Evolutionary conservation across 2,113 vertebrate genomes (phyloP).

Genomic region (Aspiorhynchus laticeps): DNA sequence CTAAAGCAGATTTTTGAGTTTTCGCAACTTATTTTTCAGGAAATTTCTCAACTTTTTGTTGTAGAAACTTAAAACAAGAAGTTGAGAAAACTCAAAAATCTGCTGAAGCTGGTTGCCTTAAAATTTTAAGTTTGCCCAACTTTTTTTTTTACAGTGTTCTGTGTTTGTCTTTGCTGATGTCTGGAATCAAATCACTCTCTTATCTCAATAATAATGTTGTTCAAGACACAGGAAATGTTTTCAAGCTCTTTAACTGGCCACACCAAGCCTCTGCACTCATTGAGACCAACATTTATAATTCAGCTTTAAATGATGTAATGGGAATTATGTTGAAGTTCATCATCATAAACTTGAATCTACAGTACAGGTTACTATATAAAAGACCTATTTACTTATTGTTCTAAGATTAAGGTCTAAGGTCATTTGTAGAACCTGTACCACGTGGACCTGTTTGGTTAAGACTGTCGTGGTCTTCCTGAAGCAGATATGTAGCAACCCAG

Average conservation of each 20-base stretch:
- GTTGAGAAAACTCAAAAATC: too few species aligned
- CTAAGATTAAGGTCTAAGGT: neutral
- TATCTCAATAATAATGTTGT: constrained; percentile 21
- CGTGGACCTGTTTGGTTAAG: neutral
- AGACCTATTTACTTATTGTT: neutral
- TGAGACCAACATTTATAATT: neutral
- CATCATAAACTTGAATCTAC: neutral
- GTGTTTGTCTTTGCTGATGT: neutral
- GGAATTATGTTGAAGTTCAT: neutral
- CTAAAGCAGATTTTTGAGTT: too few species aligned
- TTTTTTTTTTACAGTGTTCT: too few species aligned
- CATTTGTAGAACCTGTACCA: neutral
- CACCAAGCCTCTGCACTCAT: neutral
- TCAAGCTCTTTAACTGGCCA: constrained; percentile 1
- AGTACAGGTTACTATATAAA: neutral
- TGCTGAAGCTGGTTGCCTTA: too few species aligned
- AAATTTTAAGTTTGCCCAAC: too few species aligned
- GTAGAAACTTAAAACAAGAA: too few species aligned
- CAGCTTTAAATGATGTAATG: neutral
- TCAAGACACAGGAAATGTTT: constrained; percentile 24
- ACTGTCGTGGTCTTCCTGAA: neutral
- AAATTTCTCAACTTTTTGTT: too few species aligned
- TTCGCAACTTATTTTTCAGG: too few species aligned
- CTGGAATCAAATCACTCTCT: constrained; percentile 3
- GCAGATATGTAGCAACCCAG: neutral